phyloP scores from a whole-genome alignment of 2,888 invertebrate genomes.

The Xestia ashworthii region DNA sequence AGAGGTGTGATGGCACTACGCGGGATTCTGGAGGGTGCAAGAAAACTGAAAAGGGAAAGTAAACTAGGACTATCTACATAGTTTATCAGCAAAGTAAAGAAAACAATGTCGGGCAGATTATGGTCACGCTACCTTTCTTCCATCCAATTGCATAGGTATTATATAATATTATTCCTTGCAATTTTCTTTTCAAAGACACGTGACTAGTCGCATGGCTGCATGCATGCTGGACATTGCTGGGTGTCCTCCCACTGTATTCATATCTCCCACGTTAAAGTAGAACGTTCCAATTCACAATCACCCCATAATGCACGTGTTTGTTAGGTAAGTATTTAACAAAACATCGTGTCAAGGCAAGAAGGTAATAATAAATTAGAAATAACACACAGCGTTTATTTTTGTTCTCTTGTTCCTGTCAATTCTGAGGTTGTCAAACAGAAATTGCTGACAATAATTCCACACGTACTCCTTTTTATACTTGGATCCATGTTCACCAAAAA shows the following conservation, averaged over 20 bases:
- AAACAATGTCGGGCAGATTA: no score
- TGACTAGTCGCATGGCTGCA: constrained; percentile 6
- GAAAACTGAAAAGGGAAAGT: no score
- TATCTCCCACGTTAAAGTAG: background rate
- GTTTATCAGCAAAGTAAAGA: no score
- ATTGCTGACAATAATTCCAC: background rate
- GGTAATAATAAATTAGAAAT: background rate
- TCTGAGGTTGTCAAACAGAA: background rate
- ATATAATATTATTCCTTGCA: background rate
- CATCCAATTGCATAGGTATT: background rate
- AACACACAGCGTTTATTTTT: background rate
- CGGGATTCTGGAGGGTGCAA: no score
- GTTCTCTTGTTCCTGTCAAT: background rate
- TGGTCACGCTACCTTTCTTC: background rate
- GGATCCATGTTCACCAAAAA: no score
- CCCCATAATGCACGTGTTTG: constrained; percentile 20
- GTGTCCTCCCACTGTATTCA: constrained; percentile 25
- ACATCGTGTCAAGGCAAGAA: background rate
- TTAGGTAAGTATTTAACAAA: constrained; percentile 1
- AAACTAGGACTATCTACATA: no score
- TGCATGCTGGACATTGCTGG: constrained; percentile 10
- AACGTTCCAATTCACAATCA: background rate
- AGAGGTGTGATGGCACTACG: no score
- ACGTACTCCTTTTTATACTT: no score
- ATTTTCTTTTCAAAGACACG: background rate